Evolutionary conservation across 2,797 vertebrate species (phyloP), one percentile per base, ranked within the genome.

Genomic region (Phyllotis vaccarum): DNA sequence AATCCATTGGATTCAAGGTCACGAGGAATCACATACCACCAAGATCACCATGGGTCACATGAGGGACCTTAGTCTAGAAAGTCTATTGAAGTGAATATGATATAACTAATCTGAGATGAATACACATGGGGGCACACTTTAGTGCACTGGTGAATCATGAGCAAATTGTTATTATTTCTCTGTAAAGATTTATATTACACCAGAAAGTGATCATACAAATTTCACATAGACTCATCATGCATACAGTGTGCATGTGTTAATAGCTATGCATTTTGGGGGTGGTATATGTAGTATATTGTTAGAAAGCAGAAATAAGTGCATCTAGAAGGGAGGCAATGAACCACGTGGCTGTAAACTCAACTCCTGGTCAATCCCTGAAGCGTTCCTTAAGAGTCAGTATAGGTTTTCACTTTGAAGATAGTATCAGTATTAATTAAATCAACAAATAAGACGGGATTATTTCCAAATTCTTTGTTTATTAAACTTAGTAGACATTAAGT

Each of bases 401-500:
- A 54, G 16, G 62, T 90, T 82, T 91, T 43, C 43, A 66, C 54
- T 94, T 88, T 94, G 74, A 95, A 95, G 46, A 75, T 7, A 93
- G 31, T 27, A 29, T 82, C 56, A 37, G 54, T 88, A 81, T 90
- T 88, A 94, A 78, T 81, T 92, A 94, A 95, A 54, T 76, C 17
- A 74, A 89, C 56, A 93, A 90, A 94, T 83, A 97, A 96, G 87
- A 95, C 24, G 60, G 92, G 76, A 87, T 81, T 89, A 90, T 62
- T 91, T 90, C 68, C 43, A 70, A 96, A 68, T 95, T 90, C 68
- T 93, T 86, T 94, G 52, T 95, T 96, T 94, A 95, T 94, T 94
- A 89, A 97, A 95, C 76, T 95, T 75, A 87, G 96, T 86, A 96
- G 92, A 93, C 81, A 86, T 96, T 96, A 96, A 89, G 90, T 97